Evolutionary conservation across 1,140 invertebrate genomes (phyloP), one percentile per base, ranked within the genome.

Genomic region (Paramacrobiotus metropolitanus): DNA sequence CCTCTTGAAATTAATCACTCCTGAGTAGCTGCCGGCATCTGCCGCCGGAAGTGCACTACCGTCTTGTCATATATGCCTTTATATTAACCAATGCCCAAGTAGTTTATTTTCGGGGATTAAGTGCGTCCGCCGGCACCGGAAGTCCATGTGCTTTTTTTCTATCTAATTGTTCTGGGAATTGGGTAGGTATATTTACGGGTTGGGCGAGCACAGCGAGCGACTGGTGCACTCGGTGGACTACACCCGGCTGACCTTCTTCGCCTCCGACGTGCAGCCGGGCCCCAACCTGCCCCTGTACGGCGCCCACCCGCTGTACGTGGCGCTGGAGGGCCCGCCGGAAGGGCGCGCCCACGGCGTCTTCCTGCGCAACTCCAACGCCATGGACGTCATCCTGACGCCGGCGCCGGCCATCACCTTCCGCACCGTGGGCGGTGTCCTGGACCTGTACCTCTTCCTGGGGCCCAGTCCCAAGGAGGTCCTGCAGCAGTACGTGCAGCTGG

Each of bases 401-500:
- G 77, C 79, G 1, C 84, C 85, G 2, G 82, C 80, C 0, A 76
- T 87, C 44, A 86, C 84, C 0, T 87, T 82, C 67, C 73, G 84
- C 64, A 73, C 81, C 0, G 81, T 85, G 59, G 85, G 85, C 2
- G 85, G 85, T 2, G 75, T 84, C n/a, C 76, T 87, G 9, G 80
- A 86, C 70, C 80, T 88, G 21, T 82, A 81, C 67, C 74, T 86
- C 65, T 80, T 86, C 67, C 63, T 83, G 61, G 85, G 85, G 0
- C 65, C 67, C 24, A 59, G 62, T 2, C 84, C 87, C 0, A 63
- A 72, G 30, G 66, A 75, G 29, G 77, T 79, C 2, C 65, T 77
- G 1, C 66, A 69, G 31, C 77, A 80, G 65, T 77, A 77, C 59
- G 69, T 45, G 34, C 28, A 66, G 62, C 60, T 62, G 29, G 30